phyloP scores from a whole-genome alignment of 2,797 vertebrate genomes.

The Fringilla coelebs region DNA sequence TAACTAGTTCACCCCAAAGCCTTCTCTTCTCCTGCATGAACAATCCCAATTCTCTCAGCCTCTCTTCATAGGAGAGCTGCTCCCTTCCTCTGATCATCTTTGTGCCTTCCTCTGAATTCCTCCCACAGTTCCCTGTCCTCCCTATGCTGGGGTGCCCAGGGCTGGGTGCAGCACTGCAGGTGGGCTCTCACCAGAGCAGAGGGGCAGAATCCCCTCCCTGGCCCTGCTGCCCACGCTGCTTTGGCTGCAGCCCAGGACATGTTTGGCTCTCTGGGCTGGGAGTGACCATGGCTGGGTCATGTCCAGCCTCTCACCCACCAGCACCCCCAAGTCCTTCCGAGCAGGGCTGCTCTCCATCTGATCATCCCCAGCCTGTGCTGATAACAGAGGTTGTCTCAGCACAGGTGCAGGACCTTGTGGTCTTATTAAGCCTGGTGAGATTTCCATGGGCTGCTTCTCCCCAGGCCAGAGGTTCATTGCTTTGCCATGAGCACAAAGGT shows the following conservation, averaged over 20 bases:
- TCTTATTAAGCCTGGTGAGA: not conserved
- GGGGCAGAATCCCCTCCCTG: not conserved
- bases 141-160: accelerated
- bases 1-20: not conserved
- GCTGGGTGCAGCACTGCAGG: not conserved
- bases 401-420: not conserved
- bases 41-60: not conserved
- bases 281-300: accelerated
- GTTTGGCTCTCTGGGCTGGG: not conserved
- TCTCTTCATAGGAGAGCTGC: not conserved
- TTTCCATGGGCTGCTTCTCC: not conserved
- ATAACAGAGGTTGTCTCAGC: not conserved
- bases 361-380: not conserved
- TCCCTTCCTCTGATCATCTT: not conserved
- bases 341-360: not conserved
- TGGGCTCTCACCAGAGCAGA: not conserved
- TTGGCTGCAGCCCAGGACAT: not conserved
- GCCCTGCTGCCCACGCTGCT: accelerated
- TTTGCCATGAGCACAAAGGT: not conserved
- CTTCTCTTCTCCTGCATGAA: not conserved
- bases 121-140: not conserved
- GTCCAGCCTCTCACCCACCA: not conserved
- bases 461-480: not conserved
- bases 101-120: not conserved
- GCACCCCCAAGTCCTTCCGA: not conserved